A percentile compares a stretch with the other conserved stretches of the same genome.
phyloP scores from a whole-genome alignment of 35 echinoderm and acorn worm species.

The Amphiura filiformis region DNA sequence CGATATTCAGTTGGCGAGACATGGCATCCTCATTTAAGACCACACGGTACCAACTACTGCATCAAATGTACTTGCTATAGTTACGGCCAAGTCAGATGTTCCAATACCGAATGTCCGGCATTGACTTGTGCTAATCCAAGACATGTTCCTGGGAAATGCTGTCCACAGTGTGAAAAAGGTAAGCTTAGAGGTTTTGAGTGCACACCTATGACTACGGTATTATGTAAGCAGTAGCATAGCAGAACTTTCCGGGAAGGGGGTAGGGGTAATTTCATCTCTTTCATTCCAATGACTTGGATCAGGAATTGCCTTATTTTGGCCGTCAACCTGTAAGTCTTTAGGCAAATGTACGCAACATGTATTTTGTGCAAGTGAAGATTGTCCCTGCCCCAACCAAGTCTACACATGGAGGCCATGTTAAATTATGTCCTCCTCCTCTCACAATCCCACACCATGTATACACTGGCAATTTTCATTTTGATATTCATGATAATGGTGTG shows the following conservation, averaged over 20 bases:
- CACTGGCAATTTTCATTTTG: too few species aligned
- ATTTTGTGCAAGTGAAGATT: too few species aligned
- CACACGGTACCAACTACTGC: slow-evolving; percentile 44
- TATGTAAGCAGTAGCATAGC: not conserved
- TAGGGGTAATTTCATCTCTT: not conserved
- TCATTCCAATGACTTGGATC: not conserved
- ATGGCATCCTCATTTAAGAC: slow-evolving; percentile 58
- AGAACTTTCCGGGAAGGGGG: not conserved
- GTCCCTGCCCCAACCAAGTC: too few species aligned
- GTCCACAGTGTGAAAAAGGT: slow-evolving; percentile 35
- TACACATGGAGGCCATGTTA: too few species aligned
- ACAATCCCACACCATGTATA: too few species aligned
- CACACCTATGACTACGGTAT: not conserved
- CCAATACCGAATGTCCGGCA: slow-evolving; percentile 23
- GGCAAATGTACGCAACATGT: too few species aligned
- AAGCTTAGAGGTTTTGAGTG: too few species aligned
- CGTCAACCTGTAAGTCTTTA: too few species aligned
- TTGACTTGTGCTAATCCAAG: slow-evolving; percentile 21
- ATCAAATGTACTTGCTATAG: slow-evolving; percentile 51
- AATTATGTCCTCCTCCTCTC: too few species aligned
- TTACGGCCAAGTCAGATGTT: slow-evolving; percentile 32
- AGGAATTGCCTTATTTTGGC: too few species aligned
- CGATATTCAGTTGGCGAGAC: slow-evolving; percentile 47
- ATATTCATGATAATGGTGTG: too few species aligned
- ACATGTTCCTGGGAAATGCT: slow-evolving; percentile 32